A percentile compares a stretch with the other conserved stretches of the same genome.
Conservation (phyloP, 2,113 vertebrate genomes). For the Pygoscelis adeliae region DNA sequence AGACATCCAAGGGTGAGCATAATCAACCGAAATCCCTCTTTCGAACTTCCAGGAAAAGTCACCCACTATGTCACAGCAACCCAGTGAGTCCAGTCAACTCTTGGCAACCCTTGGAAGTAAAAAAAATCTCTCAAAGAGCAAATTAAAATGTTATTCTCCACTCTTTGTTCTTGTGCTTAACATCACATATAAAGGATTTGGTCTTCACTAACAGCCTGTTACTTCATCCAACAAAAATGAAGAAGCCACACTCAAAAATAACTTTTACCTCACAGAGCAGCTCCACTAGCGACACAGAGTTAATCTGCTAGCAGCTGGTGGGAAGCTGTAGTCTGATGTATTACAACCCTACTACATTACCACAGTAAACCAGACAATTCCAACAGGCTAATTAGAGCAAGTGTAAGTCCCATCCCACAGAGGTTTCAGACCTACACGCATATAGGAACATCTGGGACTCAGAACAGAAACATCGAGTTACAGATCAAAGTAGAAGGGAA, state of each 20-base stretch:
- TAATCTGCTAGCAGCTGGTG: neutral
- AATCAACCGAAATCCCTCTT: neutral
- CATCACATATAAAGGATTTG: neutral
- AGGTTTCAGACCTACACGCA: fast-evolving
- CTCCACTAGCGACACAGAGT: neutral
- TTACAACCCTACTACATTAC: neutral
- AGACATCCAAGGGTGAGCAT: neutral
- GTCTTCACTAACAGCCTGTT: neutral
- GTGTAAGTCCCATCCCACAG: neutral
- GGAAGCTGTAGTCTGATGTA: neutral
- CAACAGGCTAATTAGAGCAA: neutral
- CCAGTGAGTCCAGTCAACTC: neutral
- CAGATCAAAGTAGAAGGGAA: neutral
- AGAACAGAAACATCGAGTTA: neutral
- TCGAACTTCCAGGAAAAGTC: neutral
- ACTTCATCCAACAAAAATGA: neutral
- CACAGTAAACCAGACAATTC: neutral
- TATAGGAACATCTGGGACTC: neutral
- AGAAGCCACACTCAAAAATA: neutral
- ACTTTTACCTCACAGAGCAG: neutral
- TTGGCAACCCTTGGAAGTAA: neutral
- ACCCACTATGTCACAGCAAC: neutral
- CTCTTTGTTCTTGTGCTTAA: neutral
- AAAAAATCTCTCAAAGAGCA: neutral
- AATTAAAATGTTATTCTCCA: neutral